These are phyloP conservation scores for Cichlasoma orientale DNA, from an alignment of 2,797 vertebrate species.

Conservation along the genomic window DNA sequence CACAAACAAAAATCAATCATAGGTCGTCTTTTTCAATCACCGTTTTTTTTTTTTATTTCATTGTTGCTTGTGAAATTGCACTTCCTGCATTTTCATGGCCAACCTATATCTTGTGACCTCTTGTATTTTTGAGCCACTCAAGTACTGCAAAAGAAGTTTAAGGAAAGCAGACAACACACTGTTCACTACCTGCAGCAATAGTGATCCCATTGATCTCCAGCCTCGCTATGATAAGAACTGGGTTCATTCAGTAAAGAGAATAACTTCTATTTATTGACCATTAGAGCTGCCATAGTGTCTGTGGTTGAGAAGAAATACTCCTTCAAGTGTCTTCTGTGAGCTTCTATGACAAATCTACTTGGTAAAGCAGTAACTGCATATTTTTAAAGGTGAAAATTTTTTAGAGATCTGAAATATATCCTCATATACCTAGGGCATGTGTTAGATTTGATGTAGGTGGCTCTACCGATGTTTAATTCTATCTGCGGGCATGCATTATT, in stretches of 20 bases:
- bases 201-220: constrained; percentile 10
- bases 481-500: not conserved
- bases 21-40: not conserved
- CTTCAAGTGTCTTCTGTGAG: not conserved
- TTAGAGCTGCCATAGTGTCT: not conserved
- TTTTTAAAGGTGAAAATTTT: constrained; percentile 2
- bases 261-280: not conserved
- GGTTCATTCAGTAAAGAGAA: not conserved
- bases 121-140: not conserved
- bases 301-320: not conserved
- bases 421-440: not conserved
- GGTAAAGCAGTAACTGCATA: not conserved
- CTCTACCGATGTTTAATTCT: not conserved
- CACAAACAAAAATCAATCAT: not conserved
- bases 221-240: not conserved
- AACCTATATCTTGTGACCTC: not conserved
- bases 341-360: not conserved
- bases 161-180: not conserved
- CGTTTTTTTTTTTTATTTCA: not conserved
- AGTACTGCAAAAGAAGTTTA: not conserved
- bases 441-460: not conserved
- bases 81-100: constrained; percentile 15
- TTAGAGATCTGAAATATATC: not conserved
- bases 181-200: not conserved
- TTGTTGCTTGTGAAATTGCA: not conserved